Percentiles rank a stretch among this genome's conserved stretches.
phyloP scores from a whole-genome alignment of 2,797 vertebrate genomes.

The Sebastes minor region DNA sequence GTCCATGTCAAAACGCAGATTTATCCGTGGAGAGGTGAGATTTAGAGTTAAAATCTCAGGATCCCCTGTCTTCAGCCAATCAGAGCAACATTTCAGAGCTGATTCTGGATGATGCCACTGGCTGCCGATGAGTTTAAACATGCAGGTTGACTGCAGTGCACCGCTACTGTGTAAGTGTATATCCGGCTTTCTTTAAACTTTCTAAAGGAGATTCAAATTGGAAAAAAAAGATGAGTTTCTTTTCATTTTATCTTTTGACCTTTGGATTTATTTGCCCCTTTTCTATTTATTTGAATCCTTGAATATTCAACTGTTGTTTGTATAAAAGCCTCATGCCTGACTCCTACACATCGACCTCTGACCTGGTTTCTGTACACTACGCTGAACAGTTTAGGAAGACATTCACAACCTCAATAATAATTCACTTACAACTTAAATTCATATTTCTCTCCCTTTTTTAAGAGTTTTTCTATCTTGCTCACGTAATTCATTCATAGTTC shows the following conservation, averaged over 20 bases:
- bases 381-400: neutral
- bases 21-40: conserved; percentile 57
- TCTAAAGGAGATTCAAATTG: neutral
- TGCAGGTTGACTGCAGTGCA: neutral
- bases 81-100: conserved; percentile 28
- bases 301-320: neutral
- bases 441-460: too few relatives aligned
- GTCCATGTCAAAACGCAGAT: conserved; percentile 65
- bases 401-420: neutral
- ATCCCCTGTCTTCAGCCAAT: conserved; percentile 47
- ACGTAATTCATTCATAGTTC: too few relatives aligned
- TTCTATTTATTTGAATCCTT: neutral
- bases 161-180: neutral
- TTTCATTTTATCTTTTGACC: neutral
- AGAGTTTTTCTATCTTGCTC: too few relatives aligned
- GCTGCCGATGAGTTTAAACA: conserved; percentile 4
- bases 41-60: conserved; percentile 60
- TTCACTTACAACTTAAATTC: neutral
- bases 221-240: neutral
- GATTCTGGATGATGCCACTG: conserved; percentile 29
- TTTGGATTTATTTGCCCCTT: neutral
- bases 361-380: neutral
- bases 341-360: neutral
- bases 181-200: neutral
- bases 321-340: neutral